A percentile compares a stretch with the other conserved stretches of the same genome.
phyloP scores from a whole-genome alignment of 1,140 invertebrate species.

The Dolichoris vasculosae region DNA sequence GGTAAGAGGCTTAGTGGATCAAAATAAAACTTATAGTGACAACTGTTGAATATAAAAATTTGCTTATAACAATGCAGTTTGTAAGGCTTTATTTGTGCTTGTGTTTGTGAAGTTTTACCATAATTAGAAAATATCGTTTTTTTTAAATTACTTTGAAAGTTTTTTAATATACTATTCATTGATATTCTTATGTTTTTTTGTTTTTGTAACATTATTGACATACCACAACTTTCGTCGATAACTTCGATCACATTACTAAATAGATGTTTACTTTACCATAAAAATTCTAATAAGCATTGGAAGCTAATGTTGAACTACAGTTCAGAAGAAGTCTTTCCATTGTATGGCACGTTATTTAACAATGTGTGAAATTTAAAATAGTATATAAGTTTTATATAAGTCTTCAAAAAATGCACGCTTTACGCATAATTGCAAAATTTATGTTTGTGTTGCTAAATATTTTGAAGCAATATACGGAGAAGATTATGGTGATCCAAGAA shows the following conservation, averaged over 20 bases:
- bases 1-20: slow-evolving; percentile 62
- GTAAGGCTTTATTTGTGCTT: slow-evolving; percentile 46
- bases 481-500: slow-evolving; percentile 36
- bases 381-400: slow-evolving; percentile 15
- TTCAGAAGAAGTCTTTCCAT: slow-evolving; percentile 22
- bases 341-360: slow-evolving; percentile 17
- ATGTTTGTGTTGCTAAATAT: slow-evolving; percentile 37
- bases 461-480: slow-evolving; percentile 1
- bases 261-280: slow-evolving; percentile 36
- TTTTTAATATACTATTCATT: slow-evolving; percentile 31
- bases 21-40: slow-evolving; percentile 43
- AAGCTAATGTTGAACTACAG: not conserved
- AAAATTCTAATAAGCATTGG: slow-evolving; percentile 1
- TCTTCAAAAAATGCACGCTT: slow-evolving; percentile 36
- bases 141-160: slow-evolving; percentile 51
- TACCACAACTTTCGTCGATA: not conserved
- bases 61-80: slow-evolving; percentile 45
- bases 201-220: not conserved
- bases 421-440: slow-evolving; percentile 32
- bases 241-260: slow-evolving; percentile 13
- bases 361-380: slow-evolving; percentile 9
- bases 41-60: slow-evolving; percentile 40
- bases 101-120: slow-evolving; percentile 34
- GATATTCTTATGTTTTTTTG: slow-evolving; percentile 1
- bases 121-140: slow-evolving; percentile 8